These are phyloP conservation scores for Athripsodes cinereus DNA, from an alignment of 2,888 invertebrate species.

Conservation along the genomic window DNA sequence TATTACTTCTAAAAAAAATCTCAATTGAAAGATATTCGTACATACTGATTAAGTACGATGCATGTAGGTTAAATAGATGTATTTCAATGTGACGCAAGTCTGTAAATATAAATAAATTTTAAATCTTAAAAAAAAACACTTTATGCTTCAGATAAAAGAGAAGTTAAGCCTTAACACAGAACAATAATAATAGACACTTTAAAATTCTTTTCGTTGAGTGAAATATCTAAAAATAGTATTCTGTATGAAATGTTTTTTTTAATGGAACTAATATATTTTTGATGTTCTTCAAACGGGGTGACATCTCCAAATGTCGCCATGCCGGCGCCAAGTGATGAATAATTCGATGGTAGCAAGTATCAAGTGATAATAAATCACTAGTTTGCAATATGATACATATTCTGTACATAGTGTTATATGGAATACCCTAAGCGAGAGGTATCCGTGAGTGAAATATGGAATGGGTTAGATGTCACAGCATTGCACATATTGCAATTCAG, in stretches of 20 bases:
- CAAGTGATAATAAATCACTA: background rate
- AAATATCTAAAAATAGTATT: background rate
- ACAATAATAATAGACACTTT: no score
- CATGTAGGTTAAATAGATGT: no score
- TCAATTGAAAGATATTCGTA: no score
- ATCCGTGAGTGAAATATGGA: background rate
- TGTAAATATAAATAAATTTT: no score
- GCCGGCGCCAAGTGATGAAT: background rate
- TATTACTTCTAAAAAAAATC: no score
- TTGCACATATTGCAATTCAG: background rate
- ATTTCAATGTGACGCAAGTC: no score
- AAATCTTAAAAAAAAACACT: no score
- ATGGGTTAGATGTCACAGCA: background rate
- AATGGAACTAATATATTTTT: conserved; percentile 1
- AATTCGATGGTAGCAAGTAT: background rate
- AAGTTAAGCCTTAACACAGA: no score
- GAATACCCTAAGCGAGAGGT: background rate
- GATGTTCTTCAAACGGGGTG: background rate
- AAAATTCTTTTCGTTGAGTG: no score
- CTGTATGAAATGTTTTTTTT: background rate
- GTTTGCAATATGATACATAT: background rate
- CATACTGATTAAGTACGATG: no score
- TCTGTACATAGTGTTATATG: background rate
- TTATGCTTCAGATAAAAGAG: no score
- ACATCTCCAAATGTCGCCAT: background rate